Evolutionary conservation across 2,797 vertebrate species (phyloP).

Genomic region (Scolopax rusticola): DNA sequence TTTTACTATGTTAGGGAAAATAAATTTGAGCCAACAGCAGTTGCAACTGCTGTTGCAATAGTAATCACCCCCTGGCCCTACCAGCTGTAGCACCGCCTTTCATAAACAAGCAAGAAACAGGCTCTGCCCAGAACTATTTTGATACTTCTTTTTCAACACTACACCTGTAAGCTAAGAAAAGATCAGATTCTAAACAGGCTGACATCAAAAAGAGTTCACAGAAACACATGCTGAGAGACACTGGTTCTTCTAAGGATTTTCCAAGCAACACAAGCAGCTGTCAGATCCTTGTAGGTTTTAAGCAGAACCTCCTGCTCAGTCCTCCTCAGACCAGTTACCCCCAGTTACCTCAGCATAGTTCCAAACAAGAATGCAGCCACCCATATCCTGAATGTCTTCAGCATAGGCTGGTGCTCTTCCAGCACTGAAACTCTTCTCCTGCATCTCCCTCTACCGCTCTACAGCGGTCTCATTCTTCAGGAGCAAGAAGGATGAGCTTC

Average conservation of each 20-base stretch:
- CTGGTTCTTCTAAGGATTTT: neutral
- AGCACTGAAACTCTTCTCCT: neutral
- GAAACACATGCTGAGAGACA: neutral
- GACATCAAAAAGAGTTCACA: neutral
- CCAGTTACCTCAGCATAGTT: neutral
- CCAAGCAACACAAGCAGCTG: neutral
- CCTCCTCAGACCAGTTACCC: neutral
- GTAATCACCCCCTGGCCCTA: neutral
- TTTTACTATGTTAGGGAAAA: neutral
- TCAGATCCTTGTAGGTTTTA: neutral
- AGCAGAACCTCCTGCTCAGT: neutral
- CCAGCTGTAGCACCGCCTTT: neutral
- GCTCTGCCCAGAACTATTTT: neutral
- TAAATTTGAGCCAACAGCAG: neutral
- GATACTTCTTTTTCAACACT: neutral
- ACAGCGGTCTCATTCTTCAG: neutral
- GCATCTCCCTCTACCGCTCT: rapidly evolving
- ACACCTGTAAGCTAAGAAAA: neutral
- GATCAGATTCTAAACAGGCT: neutral
- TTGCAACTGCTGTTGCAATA: neutral
- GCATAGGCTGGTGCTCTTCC: neutral
- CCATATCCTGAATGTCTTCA: rapidly evolving
- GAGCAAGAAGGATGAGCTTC: neutral
- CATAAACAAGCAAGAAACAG: neutral
- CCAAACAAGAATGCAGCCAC: neutral